These are phyloP conservation scores for Cyclophora albipunctata DNA, from an alignment of 2,888 invertebrate species.

Conservation along the genomic window DNA sequence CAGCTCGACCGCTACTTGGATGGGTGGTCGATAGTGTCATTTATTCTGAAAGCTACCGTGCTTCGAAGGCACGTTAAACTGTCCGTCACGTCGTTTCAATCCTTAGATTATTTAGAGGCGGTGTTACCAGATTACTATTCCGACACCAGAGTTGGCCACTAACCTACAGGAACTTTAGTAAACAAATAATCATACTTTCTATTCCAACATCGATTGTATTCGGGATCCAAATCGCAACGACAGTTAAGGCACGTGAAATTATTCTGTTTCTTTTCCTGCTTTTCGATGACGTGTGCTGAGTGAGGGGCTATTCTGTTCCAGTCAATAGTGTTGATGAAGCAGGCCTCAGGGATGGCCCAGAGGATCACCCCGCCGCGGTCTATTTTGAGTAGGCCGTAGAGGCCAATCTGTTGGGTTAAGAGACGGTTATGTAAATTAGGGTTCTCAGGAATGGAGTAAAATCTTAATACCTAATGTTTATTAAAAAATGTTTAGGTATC, in stretches of 20 bases:
- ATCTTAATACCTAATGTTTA: too few species aligned
- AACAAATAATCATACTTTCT: constrained; percentile 31
- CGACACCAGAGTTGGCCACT: too few species aligned
- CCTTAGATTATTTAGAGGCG: too few species aligned
- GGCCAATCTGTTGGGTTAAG: constrained; percentile 77
- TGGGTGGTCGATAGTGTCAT: too few species aligned
- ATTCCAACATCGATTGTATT: constrained; percentile 58
- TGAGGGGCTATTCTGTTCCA: constrained; percentile 53
- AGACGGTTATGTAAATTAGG: neutral
- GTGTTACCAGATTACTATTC: too few species aligned
- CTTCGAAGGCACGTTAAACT: too few species aligned
- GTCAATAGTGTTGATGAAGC: constrained; percentile 77
- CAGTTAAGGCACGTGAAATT: constrained; percentile 40
- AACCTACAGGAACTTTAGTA: too few species aligned
- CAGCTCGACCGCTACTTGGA: too few species aligned
- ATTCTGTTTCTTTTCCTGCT: constrained; percentile 21
- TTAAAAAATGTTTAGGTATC: too few species aligned
- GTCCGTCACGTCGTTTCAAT: too few species aligned
- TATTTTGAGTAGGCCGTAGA: constrained; percentile 82
- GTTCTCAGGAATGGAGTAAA: neutral
- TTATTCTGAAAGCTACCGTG: too few species aligned
- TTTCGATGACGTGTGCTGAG: constrained; percentile 40
- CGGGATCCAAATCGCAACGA: constrained; percentile 13
- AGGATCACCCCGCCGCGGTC: constrained; percentile 88
- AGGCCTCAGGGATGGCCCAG: constrained; percentile 83